phyloP scores from a whole-genome alignment of 2,797 vertebrate species.

The Notolepis coatsorum region DNA sequence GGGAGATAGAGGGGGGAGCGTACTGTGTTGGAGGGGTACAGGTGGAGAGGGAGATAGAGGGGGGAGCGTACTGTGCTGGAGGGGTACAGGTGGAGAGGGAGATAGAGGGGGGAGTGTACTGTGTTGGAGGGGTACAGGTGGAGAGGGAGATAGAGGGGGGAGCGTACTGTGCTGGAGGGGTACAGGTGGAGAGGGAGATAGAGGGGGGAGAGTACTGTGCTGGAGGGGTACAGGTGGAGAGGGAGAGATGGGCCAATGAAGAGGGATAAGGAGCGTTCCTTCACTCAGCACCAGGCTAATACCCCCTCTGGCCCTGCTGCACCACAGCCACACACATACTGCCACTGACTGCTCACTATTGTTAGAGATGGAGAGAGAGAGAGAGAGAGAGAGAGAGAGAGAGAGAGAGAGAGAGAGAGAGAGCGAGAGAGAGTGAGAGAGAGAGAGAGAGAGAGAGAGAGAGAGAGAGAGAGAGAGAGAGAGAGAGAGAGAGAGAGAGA shows the following conservation, averaged over 20 bases:
- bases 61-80: no score
- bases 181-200: not conserved
- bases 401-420: slow-evolving; percentile 8
- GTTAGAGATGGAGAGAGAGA: not conserved
- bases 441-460: slow-evolving; percentile 17
- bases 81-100: not conserved
- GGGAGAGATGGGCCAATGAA: slow-evolving; percentile 11
- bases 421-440: not conserved
- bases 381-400: not conserved
- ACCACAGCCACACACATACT: slow-evolving; percentile 8
- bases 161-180: not conserved
- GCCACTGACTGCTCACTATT: slow-evolving; percentile 18
- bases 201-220: not conserved
- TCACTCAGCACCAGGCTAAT: slow-evolving; percentile 53
- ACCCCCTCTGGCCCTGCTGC: slow-evolving; percentile 18
- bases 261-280: slow-evolving; percentile 24
- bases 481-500: not conserved
- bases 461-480: slow-evolving; percentile 10
- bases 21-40: no score
- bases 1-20: no score
- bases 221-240: slow-evolving; percentile 26
- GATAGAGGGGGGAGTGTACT: not conserved
- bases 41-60: no score
- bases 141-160: not conserved
- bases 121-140: not conserved